Evolutionary conservation across 1,140 invertebrate genomes (phyloP).

Genomic region (Araneus ventricosus): DNA sequence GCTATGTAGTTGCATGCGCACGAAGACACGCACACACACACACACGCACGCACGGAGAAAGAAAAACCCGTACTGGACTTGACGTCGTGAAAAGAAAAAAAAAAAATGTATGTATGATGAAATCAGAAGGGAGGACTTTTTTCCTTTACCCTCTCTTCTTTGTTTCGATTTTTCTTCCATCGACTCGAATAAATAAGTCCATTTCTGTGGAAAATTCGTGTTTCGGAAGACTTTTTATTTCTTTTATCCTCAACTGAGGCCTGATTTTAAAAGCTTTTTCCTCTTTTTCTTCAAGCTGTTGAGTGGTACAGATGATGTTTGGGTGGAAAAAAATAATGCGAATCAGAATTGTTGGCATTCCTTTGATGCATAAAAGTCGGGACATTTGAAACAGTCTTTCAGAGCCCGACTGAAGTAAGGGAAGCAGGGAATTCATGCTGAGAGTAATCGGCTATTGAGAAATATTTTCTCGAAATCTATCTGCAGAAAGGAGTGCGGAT

Average conservation of each 20-base stretch:
- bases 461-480: neutral
- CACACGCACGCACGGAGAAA: too few species aligned
- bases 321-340: neutral
- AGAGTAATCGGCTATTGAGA: constrained; percentile 2
- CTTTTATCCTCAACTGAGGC: neutral
- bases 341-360: too few species aligned
- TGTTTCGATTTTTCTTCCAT: neutral
- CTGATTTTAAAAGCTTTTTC: constrained; percentile 62
- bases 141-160: neutral
- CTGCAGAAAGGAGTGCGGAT: neutral
- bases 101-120: constrained; percentile 24
- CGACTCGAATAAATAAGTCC: constrained; percentile 53
- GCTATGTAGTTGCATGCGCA: too few species aligned
- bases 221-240: neutral
- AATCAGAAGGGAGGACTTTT: neutral
- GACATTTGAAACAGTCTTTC: too few species aligned
- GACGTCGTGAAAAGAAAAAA: too few species aligned
- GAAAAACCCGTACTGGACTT: too few species aligned
- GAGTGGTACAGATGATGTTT: neutral
- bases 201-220: constrained; percentile 49
- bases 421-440: neutral
- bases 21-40: too few species aligned
- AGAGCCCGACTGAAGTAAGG: neutral
- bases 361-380: neutral
- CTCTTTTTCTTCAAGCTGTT: neutral